Evolutionary conservation across 2,113 vertebrate genomes (phyloP), one percentile per base, ranked within the genome.

Genomic region (Phycodurus eques): DNA sequence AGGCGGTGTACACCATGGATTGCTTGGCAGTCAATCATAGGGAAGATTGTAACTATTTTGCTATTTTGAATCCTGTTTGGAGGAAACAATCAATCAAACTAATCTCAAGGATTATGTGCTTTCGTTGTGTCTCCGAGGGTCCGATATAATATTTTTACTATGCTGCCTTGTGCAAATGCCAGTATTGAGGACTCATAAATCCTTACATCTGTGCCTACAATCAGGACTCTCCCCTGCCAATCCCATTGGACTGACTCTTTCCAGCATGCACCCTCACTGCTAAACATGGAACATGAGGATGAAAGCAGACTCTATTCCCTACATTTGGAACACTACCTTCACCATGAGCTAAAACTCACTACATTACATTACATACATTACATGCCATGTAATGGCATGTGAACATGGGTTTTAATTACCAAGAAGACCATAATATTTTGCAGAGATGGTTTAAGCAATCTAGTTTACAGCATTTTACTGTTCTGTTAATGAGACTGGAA

Each of bases 21-120:
- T 35, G 59, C 31, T 61, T 27, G 31, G 59, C 31, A 61, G 59
- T 61, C 59, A 61, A 35, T 61, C 59, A 61, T 14, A 35, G 51
- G 72, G 74, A 35, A 68, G 46, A 81, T 71, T 63, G 57, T 17
- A 79, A 53, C 46, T 72, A 76, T 74, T 59, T 80, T 63, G 68
- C 60, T 73, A 71, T 83, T 80, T 72, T 71, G 46, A 75, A 81
- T 83, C 65, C 20, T 47, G 57, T 67, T 59, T 66, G 35, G 33
- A 78, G 72, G 66, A 79, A 82, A 83, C 60, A 77, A 83, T 87
- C 72, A 88, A 81, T 83, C 81, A 80, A 47, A 68, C 73, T 76
- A 79, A 84, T 90, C 70, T 75, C 46, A 22, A 51, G 73, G 68
- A 84, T 82, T 83, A 77, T 70, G 68, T 74, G 73, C 49, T 47